Base-by-base conservation (phyloP, 1,140 invertebrate genomes). In the Littorina saxatilis region DNA sequence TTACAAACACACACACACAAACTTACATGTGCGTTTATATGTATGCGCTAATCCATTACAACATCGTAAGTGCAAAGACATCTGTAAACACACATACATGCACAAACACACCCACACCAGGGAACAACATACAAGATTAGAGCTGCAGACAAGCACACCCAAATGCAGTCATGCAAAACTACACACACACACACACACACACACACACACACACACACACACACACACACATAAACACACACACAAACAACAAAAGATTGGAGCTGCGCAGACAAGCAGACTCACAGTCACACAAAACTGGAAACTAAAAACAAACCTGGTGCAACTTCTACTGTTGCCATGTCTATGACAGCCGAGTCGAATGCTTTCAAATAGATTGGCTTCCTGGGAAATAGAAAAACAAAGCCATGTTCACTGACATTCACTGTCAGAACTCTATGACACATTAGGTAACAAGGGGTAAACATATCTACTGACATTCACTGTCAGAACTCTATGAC, bases 351-450 rank as follows among this genome's bases (percentile, higher is more conserved):
- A 13, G 84, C 81, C 27, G 77, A 86, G 63, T 87, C 80, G 68
- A 85, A 91, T 17, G 75, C 83, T 70, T 87, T 78, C 29, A 90
- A 80, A 52, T 87, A 86, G 68, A 91, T 88, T 58, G 88, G 81
- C 75, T 84, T 85, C 90, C 90, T 91, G 83, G 27, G 79, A 82
- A n/a, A n/a, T n/a, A n/a, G n/a, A n/a, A n/a, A n/a, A n/a, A n/a
- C n/a, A n/a, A n/a, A n/a, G n/a, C n/a, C n/a, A n/a, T n/a, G n/a
- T n/a, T n/a, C n/a, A n/a, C n/a, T n/a, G n/a, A n/a, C n/a, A n/a
- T n/a, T n/a, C n/a, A n/a, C n/a, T n/a, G n/a, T n/a, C n/a, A n/a
- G n/a, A n/a, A n/a, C n/a, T n/a, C n/a, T n/a, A n/a, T n/a, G n/a
- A n/a, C n/a, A n/a, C n/a, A n/a, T n/a, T n/a, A n/a, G n/a, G n/a